phyloP scores from a whole-genome alignment of 2,888 invertebrate genomes.

The Celastrina argiolus region DNA sequence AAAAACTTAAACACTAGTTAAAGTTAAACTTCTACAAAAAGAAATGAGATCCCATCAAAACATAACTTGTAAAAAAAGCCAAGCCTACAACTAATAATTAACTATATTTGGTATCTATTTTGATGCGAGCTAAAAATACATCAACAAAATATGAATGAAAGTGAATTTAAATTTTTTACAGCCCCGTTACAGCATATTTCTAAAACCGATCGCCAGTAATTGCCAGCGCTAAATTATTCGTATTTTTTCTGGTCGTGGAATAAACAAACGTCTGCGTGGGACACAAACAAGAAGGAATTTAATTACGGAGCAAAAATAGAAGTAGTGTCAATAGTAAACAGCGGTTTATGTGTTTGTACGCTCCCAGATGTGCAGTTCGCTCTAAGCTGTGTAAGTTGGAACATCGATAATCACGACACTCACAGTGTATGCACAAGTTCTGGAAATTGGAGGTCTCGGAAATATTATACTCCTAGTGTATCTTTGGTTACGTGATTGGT shows the following conservation, averaged over 20 bases:
- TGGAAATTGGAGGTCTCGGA: neutral
- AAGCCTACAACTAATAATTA: too few relatives aligned
- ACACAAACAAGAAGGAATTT: neutral
- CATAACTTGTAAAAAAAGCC: too few relatives aligned
- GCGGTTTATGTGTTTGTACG: constrained; percentile 1
- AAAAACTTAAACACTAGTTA: too few relatives aligned
- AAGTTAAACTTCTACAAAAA: too few relatives aligned
- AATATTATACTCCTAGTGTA: neutral
- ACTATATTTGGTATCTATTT: too few relatives aligned
- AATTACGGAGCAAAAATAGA: neutral
- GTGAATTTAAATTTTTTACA: too few relatives aligned
- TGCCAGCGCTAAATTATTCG: neutral
- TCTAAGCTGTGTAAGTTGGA: constrained; percentile 13
- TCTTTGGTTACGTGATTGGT: too few relatives aligned
- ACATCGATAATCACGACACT: constrained; percentile 10
- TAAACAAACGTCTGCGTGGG: neutral
- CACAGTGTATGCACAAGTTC: constrained; percentile 1
- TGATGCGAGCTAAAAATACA: too few relatives aligned
- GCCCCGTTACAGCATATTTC: too few relatives aligned
- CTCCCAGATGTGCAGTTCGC: constrained; percentile 7
- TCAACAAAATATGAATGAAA: too few relatives aligned
- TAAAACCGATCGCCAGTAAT: too few relatives aligned
- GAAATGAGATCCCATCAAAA: too few relatives aligned
- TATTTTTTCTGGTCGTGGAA: neutral
- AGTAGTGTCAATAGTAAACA: neutral